Base-by-base conservation (phyloP, 2,113 vertebrate genomes). In the Deroptyus accipitrinus region DNA sequence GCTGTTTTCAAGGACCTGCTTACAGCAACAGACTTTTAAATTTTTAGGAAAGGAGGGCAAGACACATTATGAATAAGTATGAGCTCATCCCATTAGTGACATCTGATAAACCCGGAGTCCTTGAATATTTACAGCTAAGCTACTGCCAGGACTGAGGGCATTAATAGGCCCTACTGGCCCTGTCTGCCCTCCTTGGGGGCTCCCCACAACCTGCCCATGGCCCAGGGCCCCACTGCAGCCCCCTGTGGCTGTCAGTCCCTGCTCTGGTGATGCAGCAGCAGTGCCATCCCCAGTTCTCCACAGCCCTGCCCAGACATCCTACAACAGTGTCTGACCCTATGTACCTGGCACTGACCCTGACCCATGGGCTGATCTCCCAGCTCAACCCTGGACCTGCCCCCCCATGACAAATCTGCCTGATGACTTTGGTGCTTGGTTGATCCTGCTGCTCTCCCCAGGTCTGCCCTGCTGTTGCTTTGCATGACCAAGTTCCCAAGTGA, bases 1-100 rank as follows among this genome's bases (percentile, higher is more conserved):
- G 73, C 70, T 84, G 55, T 35, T 91, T 72, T 83, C 73, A 61
- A 87, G 73, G 70, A 87, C 57, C 31, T 72, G 33, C 54, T 93
- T 23, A 62, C 15, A 74, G 72, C 35, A 55, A 81, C 41, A 86
- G 41, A 59, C 55, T 92, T 86, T 24, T 33, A 88, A 46, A 73
- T 77, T 93, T 88, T 74, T 84, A 78, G 74, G 10, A 48, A 88
- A 94, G 69, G 86, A 95, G 70, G 22, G 59, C 89, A 87, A 46
- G 31, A 86, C 13, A 28, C 18, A 22, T 88, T 72, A 54, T 55
- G 63, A 92, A 92, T 83, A 70, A 61, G 20, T 77, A 83, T 82
- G 22, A 87, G 59, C 57, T 52, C 39, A 76, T 68, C 66, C 48
- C 28, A 18, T 95, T 84, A 44, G 51, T 67, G 48, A 91, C 86